Evolutionary conservation across 1,140 invertebrate species (phyloP), one percentile per base, ranked within the genome.

Genomic region (Teleopsis dalmanni): DNA sequence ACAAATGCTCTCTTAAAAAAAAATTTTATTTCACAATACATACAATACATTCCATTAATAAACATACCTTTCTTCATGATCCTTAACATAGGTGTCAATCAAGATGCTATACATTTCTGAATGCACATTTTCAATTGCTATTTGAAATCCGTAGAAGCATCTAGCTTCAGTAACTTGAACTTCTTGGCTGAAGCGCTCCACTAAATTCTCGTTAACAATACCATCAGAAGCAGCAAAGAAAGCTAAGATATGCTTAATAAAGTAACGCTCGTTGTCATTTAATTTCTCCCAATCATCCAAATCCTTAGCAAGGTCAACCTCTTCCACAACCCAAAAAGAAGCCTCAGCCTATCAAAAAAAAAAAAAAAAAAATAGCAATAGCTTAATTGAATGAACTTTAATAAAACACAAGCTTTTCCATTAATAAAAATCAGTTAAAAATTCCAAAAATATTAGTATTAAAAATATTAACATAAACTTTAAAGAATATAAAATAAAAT

Each of bases 211-310:
- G 76, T 99, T 99, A 0, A 99, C 96, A 67, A 99, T 99, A 19
- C 97, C 97, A 81, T 99, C 97, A 38, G 95, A 98, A 11, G 97
- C 96, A 57, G 97, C 96, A 73, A 99, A 99, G 72, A 99, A 99
- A 11, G 97, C 97, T 29, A 99, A 74, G 0, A 99, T 90, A 72
- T 98, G 93, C 2, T 91, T 95, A 56, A 99, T 92, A 62, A 99
- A 99, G 60, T 96, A 84, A 46, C 80, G 81, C 71, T 99, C 97
- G 43, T 88, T 81, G 31, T 83, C 76, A 48, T 85, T 96, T 37
- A 98, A 70, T 50, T 72, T 76, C 14, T 84, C 78, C 96, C 97
- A 99, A 65, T 98, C 85, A 11, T 62, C 60, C 33, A 91, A 57
- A 64, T 98, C 95, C 79, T 87, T 88, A 1, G 87, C 87, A 22